phyloP scores from a whole-genome alignment of 2,888 invertebrate species.

The Hyppa rectilinea region DNA sequence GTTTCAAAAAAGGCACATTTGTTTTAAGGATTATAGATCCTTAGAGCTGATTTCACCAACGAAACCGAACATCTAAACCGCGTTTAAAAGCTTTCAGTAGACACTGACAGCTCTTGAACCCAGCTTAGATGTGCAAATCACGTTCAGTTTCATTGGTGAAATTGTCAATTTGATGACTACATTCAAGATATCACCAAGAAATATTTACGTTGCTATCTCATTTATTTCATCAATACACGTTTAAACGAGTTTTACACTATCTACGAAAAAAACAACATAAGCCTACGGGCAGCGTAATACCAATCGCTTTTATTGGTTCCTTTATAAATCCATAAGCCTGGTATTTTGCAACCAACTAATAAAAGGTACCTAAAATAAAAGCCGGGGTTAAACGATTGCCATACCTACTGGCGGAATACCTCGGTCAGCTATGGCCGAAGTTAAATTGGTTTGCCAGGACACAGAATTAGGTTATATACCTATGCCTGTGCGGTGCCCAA shows the following conservation, averaged over 20 bases:
- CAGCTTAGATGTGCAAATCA: too few species aligned
- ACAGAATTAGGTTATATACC: conserved; percentile 75
- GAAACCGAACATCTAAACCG: too few species aligned
- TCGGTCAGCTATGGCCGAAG: conserved; percentile 74
- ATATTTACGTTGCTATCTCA: neutral
- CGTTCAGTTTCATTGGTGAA: too few species aligned
- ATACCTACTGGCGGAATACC: conserved; percentile 67
- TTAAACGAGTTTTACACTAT: neutral
- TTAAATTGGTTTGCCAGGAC: conserved; percentile 79
- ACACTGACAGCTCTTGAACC: too few species aligned
- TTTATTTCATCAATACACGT: neutral
- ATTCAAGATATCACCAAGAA: neutral
- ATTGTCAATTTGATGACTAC: too few species aligned
- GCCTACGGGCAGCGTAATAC: neutral
- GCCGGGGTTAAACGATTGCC: conserved; percentile 62
- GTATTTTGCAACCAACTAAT: conserved; percentile 21
- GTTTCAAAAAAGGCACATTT: neutral
- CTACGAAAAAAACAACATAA: neutral
- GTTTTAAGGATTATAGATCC: too few species aligned
- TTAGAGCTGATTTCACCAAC: too few species aligned
- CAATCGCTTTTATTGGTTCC: neutral
- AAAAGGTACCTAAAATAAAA: conserved; percentile 38
- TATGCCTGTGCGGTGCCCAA: conserved; percentile 54
- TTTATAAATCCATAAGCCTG: neutral
- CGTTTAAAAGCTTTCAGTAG: too few species aligned